Evolutionary conservation across 2,888 invertebrate genomes (phyloP).

Genomic region (Tryphoninae sp.): DNA sequence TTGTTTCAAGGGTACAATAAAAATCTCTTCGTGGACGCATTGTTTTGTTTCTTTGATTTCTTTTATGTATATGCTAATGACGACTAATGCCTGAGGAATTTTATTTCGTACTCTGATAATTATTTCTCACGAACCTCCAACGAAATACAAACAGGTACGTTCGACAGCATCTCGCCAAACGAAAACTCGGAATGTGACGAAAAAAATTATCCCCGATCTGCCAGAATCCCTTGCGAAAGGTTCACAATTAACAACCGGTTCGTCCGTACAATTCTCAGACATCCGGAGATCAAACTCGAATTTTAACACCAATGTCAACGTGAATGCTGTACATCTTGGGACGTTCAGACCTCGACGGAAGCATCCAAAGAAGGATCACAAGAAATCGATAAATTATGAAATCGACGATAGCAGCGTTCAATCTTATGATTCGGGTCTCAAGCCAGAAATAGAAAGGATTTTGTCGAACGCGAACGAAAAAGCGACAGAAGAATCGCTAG

Average conservation of each 20-base stretch:
- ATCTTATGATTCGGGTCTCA: not conserved
- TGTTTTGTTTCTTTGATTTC: not conserved
- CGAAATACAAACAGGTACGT: slow-evolving; percentile 27
- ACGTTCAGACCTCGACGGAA: not conserved
- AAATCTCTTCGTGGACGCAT: not conserved
- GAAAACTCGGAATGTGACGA: not conserved
- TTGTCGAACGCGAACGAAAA: not conserved
- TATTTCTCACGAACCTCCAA: slow-evolving; percentile 13
- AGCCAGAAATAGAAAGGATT: not conserved
- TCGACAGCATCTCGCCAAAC: slow-evolving; percentile 5
- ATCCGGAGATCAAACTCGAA: not conserved
- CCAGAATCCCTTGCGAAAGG: not conserved
- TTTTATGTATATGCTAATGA: not conserved
- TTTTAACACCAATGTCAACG: slow-evolving; percentile 14
- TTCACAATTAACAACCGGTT: not conserved
- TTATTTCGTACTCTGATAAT: not conserved
- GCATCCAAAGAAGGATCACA: not conserved
- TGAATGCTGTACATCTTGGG: not conserved
- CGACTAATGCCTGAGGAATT: slow-evolving; percentile 3
- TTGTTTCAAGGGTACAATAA: not conserved
- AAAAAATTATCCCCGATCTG: not conserved
- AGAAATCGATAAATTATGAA: not conserved
- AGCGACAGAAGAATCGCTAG: not conserved
- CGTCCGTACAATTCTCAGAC: not conserved
- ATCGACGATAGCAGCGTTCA: not conserved